Evolutionary conservation across 64 coral and sea anemone genomes (phyloP), one percentile per base, ranked within the genome.

Genomic region (Pocillopora verrucosa): DNA sequence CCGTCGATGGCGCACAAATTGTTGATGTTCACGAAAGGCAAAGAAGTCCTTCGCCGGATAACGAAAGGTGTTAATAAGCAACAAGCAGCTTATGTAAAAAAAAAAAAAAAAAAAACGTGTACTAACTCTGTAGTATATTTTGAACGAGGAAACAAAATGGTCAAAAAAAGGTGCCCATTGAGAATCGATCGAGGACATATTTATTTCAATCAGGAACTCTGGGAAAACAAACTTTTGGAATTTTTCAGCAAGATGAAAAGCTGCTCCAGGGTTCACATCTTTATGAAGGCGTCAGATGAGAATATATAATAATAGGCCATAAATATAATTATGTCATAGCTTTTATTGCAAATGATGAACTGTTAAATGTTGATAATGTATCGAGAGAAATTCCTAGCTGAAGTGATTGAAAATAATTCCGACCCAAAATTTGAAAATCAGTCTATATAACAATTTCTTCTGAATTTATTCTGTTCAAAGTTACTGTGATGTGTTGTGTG

Each of bases 291-390:
- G n/a, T 70, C 67, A 70, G 11, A 70, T 70, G 25, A 2, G 67
- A 70, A 70, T 72, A 65, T 26, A 85, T 56, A 85, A 70, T 57
- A 85, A 72, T 85, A 85, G 82, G 82, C 64, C 58, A 85, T 85
- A 85, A 85, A 72, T 72, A 85, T 85, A 67, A 85, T 85, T 37
- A 85, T 58, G 16, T 72, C 72, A 57, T 85, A 72, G 82, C 26
- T 85, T 85, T 85, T 85, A 85, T 85, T 85, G 65, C 82, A 70
- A 26, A 67, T 72, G 65, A 85, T 85, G 64, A 85, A 85, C 82
- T 85, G 22, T 13, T 56, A 22, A 41, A 12, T 34, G 22, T 72
- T 72, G 64, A 57, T 72, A 85, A 85, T 38, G 37, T 85, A 72
- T 65, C 45, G 19, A 84, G 38, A 68, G 26, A 56, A 65, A 68